Percentiles rank a stretch among this genome's conserved stretches.
These are phyloP conservation scores for Chelmon rostratus DNA, from an alignment of 2,797 vertebrate species.

Conservation along the genomic window DNA sequence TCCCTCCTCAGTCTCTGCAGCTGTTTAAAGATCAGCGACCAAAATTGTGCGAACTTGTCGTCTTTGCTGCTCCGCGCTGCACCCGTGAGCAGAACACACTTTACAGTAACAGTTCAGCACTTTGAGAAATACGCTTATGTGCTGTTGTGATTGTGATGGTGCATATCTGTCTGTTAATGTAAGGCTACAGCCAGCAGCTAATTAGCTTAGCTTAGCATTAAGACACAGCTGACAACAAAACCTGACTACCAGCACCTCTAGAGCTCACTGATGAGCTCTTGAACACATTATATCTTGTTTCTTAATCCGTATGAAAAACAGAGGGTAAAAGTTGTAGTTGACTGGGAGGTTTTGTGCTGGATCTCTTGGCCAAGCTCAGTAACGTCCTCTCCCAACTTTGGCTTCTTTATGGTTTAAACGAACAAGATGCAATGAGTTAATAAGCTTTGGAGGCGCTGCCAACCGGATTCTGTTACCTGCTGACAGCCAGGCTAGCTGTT, in stretches of 20 bases:
- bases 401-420: background rate
- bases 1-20: constrained; percentile 12
- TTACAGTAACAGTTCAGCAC: background rate
- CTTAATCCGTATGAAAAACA: background rate
- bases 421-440: too few relatives aligned
- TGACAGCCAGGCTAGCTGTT: background rate
- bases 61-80: constrained; percentile 42
- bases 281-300: background rate
- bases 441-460: background rate
- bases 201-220: constrained; percentile 16
- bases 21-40: constrained; percentile 51
- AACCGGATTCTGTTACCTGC: background rate
- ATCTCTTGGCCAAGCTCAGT: background rate
- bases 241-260: background rate
- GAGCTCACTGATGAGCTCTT: background rate
- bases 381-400: background rate
- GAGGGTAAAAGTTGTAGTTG: background rate
- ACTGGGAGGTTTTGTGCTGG: background rate
- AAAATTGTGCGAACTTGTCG: constrained; percentile 31
- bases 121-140: background rate
- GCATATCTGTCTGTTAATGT: background rate
- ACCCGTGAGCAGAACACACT: constrained; percentile 32
- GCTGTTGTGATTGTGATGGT: background rate
- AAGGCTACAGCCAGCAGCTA: background rate
- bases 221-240: background rate